Conservation (phyloP, 2,113 vertebrate species). For the Pseudonaja textilis region DNA sequence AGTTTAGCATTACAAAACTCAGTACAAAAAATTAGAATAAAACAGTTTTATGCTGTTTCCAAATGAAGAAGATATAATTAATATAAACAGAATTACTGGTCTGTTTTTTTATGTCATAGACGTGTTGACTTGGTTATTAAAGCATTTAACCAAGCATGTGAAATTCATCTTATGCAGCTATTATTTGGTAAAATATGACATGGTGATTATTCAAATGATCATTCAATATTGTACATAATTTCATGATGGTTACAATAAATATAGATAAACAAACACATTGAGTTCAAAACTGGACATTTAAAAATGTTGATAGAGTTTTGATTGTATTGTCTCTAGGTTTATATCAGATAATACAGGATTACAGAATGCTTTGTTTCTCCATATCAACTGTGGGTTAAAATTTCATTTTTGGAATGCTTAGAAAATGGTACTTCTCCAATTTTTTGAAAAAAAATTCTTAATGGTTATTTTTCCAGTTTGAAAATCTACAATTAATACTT, state of each 20-base stretch:
- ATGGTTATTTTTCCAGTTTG: not conserved
- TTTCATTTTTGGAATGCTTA: not conserved
- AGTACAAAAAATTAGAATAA: constrained; percentile 36
- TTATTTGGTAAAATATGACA: not conserved
- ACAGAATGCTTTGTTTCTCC: not conserved
- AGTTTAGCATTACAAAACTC: constrained; percentile 49
- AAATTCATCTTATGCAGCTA: not conserved
- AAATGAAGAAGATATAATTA: not conserved
- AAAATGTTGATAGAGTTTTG: not conserved
- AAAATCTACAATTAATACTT: not conserved
- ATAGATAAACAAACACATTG: not conserved
- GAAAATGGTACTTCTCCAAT: not conserved
- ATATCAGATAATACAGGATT: not conserved
- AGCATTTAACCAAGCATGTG: not conserved
- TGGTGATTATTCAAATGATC: not conserved
- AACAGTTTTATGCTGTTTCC: constrained; percentile 20
- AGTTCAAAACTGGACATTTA: not conserved
- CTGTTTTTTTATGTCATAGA: not conserved
- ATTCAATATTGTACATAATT: not conserved
- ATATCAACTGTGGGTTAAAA: not conserved
- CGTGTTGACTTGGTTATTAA: not conserved
- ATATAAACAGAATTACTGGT: not conserved
- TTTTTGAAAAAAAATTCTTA: not conserved
- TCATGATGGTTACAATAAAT: not conserved
- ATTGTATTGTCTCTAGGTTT: not conserved